Evolutionary conservation across 1,140 invertebrate species (phyloP).

Genomic region (Orussus abietinus): DNA sequence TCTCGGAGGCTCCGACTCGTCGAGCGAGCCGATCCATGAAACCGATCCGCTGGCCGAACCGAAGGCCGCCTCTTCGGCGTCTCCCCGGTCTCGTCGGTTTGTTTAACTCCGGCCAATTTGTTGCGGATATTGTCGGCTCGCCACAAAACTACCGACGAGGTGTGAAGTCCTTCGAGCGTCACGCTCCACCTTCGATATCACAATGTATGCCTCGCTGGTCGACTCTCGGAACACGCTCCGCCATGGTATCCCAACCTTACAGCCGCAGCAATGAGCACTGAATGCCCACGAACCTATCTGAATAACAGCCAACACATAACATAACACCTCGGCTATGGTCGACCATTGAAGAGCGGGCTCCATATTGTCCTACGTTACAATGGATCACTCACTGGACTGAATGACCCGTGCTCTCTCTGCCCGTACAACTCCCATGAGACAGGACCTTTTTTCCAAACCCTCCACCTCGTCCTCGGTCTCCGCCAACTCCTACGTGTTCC

Average conservation of each 20-base stretch:
- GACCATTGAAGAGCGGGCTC: constrained; percentile 34
- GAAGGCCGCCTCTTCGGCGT: too few relatives aligned
- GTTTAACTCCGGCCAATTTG: neutral
- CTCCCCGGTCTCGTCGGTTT: neutral
- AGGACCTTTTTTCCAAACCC: constrained; percentile 29
- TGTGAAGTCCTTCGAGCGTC: neutral
- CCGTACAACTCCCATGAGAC: constrained; percentile 29
- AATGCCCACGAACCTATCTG: constrained; percentile 33
- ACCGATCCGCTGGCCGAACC: too few relatives aligned
- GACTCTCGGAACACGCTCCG: constrained; percentile 14
- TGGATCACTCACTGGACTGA: constrained; percentile 36
- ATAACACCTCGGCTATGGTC: constrained; percentile 39
- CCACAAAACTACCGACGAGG: too few relatives aligned
- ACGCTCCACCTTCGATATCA: neutral
- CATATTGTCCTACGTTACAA: constrained; percentile 41
- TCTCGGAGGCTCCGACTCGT: constrained; percentile 19
- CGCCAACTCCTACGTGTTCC: constrained; percentile 16
- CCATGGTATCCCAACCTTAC: constrained; percentile 9
- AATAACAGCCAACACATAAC: constrained; percentile 41
- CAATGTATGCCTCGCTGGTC: neutral
- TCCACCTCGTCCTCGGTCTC: constrained; percentile 10
- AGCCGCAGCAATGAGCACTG: constrained; percentile 23
- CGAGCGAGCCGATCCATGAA: constrained; percentile 16
- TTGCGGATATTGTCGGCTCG: too few relatives aligned
- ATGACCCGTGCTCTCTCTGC: constrained; percentile 30